Evolutionary conservation across 2,797 vertebrate species (phyloP).

Genomic region (Muscicapa comitata): DNA sequence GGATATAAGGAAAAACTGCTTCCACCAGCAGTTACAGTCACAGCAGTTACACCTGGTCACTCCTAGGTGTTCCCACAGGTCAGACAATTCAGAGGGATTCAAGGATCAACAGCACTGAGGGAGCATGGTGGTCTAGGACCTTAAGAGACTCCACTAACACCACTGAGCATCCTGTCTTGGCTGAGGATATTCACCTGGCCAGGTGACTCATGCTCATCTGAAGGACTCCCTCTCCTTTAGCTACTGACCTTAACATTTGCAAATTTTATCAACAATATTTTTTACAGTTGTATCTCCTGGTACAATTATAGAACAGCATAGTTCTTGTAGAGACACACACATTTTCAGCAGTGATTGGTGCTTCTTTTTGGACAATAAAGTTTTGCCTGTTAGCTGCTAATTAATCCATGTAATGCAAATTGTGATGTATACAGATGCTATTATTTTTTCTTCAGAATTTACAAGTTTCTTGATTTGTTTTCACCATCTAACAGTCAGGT

Average conservation of each 20-base stretch:
- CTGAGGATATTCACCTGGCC: not conserved
- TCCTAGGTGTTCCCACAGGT: not conserved
- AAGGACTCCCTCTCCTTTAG: not conserved
- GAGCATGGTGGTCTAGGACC: not conserved
- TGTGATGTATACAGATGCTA: not conserved
- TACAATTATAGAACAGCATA: not conserved
- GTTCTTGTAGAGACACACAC: not conserved
- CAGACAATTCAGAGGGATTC: not conserved
- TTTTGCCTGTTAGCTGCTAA: not conserved
- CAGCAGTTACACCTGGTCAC: no score
- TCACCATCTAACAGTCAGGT: not conserved
- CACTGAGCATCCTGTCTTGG: not conserved
- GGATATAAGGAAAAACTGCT: not conserved
- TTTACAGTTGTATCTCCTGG: not conserved
- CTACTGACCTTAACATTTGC: not conserved
- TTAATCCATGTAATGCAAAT: not conserved
- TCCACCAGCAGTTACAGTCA: not conserved
- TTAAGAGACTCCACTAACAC: not conserved
- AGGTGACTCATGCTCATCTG: not conserved
- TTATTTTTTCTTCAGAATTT: not conserved
- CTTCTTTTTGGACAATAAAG: not conserved
- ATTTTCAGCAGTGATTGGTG: not conserved
- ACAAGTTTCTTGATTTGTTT: not conserved
- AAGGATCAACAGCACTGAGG: rapidly evolving
- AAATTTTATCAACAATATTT: not conserved